A percentile compares a stretch with the other conserved stretches of the same genome.
Conservation (phyloP, 2,797 vertebrate genomes). For the Lithobates pipiens region DNA sequence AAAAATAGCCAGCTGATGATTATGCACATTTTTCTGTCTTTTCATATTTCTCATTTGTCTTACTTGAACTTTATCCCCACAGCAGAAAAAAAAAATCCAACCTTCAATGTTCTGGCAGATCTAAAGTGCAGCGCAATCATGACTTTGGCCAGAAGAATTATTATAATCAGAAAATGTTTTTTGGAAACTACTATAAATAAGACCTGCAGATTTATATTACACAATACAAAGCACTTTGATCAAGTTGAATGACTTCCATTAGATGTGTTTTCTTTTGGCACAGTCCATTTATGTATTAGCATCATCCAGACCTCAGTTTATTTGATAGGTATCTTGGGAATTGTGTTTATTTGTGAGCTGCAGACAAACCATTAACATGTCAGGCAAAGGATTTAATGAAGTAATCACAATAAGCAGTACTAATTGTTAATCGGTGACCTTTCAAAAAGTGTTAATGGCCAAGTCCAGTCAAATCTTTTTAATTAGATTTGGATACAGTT, state of each 20-base stretch:
- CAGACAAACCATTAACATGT: neutral
- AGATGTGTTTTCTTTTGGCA: neutral
- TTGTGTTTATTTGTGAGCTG: neutral
- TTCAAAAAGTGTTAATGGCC: no score
- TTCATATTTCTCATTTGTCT: neutral
- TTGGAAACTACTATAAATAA: neutral
- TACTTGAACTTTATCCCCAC: conserved; percentile 17
- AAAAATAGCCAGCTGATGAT: neutral
- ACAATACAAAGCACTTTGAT: neutral
- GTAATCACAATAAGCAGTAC: no score
- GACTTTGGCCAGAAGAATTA: neutral
- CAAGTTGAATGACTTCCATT: neutral
- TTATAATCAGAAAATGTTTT: neutral
- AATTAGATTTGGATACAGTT: no score
- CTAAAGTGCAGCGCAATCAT: conserved; percentile 16
- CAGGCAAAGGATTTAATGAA: no score
- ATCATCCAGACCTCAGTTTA: neutral
- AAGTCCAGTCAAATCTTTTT: no score
- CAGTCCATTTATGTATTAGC: neutral
- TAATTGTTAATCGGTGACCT: no score
- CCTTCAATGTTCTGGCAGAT: conserved; percentile 1
- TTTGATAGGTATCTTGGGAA: neutral
- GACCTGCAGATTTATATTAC: neutral
- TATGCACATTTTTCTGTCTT: neutral
- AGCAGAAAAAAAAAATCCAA: neutral